A percentile compares a stretch with the other conserved stretches of the same genome.
phyloP scores from a whole-genome alignment of 2,797 vertebrate genomes.

The Halcyon badia region DNA sequence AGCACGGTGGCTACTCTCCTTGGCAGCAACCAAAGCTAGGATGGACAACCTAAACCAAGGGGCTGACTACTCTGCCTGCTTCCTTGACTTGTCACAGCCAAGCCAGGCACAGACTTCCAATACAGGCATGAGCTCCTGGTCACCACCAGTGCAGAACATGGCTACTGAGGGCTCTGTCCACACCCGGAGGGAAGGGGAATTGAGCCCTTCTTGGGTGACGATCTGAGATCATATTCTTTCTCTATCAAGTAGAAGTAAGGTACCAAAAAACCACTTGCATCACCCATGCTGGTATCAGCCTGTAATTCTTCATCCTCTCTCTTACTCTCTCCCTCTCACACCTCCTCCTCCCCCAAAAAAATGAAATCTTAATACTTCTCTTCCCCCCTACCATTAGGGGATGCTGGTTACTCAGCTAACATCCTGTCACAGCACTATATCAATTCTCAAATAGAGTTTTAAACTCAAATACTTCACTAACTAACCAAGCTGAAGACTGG shows the following conservation, averaged over 20 bases:
- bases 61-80: not conserved
- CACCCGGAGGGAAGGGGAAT: fast-evolving
- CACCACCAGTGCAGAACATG: not conserved
- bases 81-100: not conserved
- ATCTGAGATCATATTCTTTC: not conserved
- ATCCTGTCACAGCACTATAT: not conserved
- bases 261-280: not conserved
- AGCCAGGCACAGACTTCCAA: not conserved
- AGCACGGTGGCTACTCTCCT: not conserved
- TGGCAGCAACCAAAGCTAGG: not conserved
- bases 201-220: not conserved
- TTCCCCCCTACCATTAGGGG: not conserved
- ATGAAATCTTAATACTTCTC: not conserved
- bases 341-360: not conserved
- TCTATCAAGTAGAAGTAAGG: not conserved
- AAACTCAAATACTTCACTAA: not conserved
- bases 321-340: not conserved
- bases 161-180: not conserved
- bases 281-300: not conserved
- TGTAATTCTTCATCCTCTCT: not conserved
- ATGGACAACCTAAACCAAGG: not conserved
- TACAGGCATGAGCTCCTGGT: not conserved
- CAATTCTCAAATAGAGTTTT: not conserved
- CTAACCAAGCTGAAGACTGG: not conserved
- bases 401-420: not conserved